Base-by-base conservation (phyloP, 2,888 invertebrate species). In the Cantharis rustica region DNA sequence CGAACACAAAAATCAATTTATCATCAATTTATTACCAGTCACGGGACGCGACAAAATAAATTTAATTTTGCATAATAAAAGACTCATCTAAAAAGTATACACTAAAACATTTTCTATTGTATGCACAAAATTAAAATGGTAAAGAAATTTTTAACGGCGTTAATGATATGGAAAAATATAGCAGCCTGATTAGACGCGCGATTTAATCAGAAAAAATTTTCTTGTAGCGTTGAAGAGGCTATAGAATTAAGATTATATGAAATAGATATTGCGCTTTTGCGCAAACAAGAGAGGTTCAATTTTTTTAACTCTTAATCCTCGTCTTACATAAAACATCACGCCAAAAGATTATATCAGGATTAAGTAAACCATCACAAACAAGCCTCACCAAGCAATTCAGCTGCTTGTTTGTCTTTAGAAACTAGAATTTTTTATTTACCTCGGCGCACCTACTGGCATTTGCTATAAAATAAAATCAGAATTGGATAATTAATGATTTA, bases 1-100 rank as follows among this genome's bases (percentile, higher is more conserved):
- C 71, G 75, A 79, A 79, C 79, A 73, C 77, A 77, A 75, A 77
- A 79, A 79, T 79, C 79, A 79, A 79, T 79, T 77, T 76, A 79
- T 78, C 76, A 76, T 79, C 78, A 78, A 79, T 77, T 77, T 75
- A 79, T 79, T 78, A 79, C 75, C 72, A 79, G 77, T 79, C 78
- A 76, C 78, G 75, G 64, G 78, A 76, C 74, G 74, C 77, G 76
- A 78, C 78, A 77, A 76, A 79, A 77, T 73, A 78, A 76, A 75
- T 75, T 76, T 74, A 70, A 73, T 75, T 73, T 71, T 75, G 71
- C 75, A 73, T 77, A 79, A 78, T 79, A 79, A 79, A 72, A 73
- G 72, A 73, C 76, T 71, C 75, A 75, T 76, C 72, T 69, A 69
- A 69, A 31, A 72, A 76, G 79, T 75, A 75, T 71, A 73, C 73